These are phyloP conservation scores for Ophion ellenae DNA, from an alignment of 2,888 invertebrate species.

Conservation along the genomic window DNA sequence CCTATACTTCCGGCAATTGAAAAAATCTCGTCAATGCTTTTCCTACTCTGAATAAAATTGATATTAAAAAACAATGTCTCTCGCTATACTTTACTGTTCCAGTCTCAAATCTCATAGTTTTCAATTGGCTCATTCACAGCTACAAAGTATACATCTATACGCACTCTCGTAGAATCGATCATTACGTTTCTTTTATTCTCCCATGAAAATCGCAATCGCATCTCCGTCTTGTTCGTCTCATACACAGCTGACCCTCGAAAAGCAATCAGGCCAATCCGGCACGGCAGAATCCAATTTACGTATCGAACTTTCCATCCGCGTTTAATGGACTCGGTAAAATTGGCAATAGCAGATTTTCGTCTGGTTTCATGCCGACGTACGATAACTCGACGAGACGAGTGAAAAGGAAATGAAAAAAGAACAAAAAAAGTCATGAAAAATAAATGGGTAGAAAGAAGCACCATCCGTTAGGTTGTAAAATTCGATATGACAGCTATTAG, in stretches of 20 bases:
- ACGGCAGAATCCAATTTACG: slow-evolving; percentile 52
- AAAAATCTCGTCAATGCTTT: no score
- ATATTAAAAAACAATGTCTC: no score
- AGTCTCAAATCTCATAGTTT: no score
- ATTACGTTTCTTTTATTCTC: not conserved
- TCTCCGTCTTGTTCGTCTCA: not conserved
- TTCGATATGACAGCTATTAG: not conserved
- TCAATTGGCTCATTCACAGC: no score
- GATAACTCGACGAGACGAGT: slow-evolving; percentile 20
- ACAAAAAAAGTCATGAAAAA: not conserved
- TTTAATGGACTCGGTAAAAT: slow-evolving; percentile 49
- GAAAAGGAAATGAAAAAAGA: slow-evolving; percentile 18
- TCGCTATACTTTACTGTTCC: no score
- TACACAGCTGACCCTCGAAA: slow-evolving; percentile 35
- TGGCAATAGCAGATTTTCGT: slow-evolving; percentile 9
- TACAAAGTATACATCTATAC: no score
- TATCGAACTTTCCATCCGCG: slow-evolving; percentile 50
- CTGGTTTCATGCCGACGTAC: not conserved
- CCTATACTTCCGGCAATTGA: no score
- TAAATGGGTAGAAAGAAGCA: no score
- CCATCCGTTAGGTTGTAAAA: not conserved
- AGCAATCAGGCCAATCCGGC: slow-evolving; percentile 54
- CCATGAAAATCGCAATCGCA: not conserved
- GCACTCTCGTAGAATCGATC: slow-evolving; percentile 6
- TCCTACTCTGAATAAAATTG: no score